Base-by-base conservation (phyloP, 1,140 invertebrate species). In the Drosophila serrata region DNA sequence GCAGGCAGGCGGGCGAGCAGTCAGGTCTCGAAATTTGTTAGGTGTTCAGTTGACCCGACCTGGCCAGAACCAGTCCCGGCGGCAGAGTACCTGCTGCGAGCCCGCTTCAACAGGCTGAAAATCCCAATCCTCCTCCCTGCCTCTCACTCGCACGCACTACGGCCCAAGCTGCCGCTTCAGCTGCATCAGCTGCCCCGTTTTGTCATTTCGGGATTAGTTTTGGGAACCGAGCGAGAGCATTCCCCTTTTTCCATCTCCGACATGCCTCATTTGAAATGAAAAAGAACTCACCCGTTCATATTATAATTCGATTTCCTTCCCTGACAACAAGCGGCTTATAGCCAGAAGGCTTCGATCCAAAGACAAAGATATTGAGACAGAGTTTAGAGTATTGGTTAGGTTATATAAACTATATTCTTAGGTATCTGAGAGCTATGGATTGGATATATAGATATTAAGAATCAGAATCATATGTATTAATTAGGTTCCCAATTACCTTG, bases 11-110 rank as follows among this genome's bases (percentile, higher is more conserved):
- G 19, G 46, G 40, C 35, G 37, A 17, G 24, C 40, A 64, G 53
- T 27, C 84, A 74, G 73, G 77, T 39, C 61, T 33, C 51, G 65
- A 81, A 90, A 79, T 90, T 81, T 69, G 85, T 81, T 81, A 80
- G 65, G 42, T 67, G 63, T 37, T 59, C 56, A 59, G 46, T 39
- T 65, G 82, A 81, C 65, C 77, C 62, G 59, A 53, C 43, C 58
- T 40, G 57, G 48, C 43, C 29, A 31, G 33, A 31, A 48, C 49
- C 49, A 3, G 33, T 22, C 27, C 35, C 22, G 27, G 27, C 35
- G 4, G 29, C 61, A n/a, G 64, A 64, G 74, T 59, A 76, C 72
- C 79, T 82, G 79, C 79, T 55, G 37, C 70, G 40, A 67, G 67
- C 40, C 62, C 31, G 19, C 43, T 69, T 46, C 56, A 60, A 78